Base-by-base conservation (phyloP, 2,113 vertebrate genomes). In the Channa maculata region DNA sequence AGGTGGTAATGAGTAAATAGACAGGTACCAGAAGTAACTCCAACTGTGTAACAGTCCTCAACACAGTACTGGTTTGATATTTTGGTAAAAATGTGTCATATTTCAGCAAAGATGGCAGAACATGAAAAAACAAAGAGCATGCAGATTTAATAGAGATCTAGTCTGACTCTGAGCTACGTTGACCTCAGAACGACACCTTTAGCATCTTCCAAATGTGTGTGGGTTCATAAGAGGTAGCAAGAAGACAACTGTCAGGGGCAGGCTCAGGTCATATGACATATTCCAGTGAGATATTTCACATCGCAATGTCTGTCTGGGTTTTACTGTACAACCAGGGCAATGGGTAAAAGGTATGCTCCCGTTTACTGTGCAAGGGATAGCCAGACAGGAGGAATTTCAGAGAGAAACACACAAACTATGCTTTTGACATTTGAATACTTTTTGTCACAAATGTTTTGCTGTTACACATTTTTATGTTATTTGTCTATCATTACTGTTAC, bases 231-330 rank as follows among this genome's bases (percentile, higher is more conserved):
- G 46, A 72, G 48, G 69, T 34, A 79, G 71, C 3, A 11, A 60
- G 49, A 34, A 55, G 46, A 71, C 54, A 34, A 34, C n/a, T 73
- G 39, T 72, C 6, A 46, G 63, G 49, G 54, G 65, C 49, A 24
- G 49, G 52, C 60, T 43, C 36, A 1, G 73, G 48, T 87, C 80
- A 52, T 54, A n/a, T 81, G 86, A 60, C 37, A 0, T 24, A 33
- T 71, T 55, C 54, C 73, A 69, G 51, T 48, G 77, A 77, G 84
- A 90, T 62, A 45, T 83, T 64, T 81, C 73, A 51, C 73, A 77
- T 82, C 53, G 5, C 74, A 66, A 50, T 12, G 73, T 62, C 75
- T 83, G 86, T 87, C 80, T 89, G 77, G 54, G 70, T 85, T 72
- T 82, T 75, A 85, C 33, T 82, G 39, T 38, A 75, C 73, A 58